Base-by-base conservation (phyloP, 2,797 vertebrate genomes). In the Phrynocephalus guinanensis region DNA sequence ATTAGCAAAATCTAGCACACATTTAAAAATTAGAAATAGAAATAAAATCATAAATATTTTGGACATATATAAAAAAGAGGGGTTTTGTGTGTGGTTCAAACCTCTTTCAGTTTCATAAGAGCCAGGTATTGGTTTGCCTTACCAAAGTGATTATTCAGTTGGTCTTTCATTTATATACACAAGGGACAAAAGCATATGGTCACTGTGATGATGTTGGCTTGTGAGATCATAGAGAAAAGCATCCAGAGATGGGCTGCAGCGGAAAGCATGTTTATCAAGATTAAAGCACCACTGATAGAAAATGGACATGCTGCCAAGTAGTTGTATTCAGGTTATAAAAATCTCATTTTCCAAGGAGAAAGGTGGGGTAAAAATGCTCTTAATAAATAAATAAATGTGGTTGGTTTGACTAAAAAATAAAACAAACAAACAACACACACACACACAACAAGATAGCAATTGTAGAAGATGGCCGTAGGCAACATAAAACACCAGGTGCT, bases 401-500 rank as follows among this genome's bases (percentile, higher is more conserved):
- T 63, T 63, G 60, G 60, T 18, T 63, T 63, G 60, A 63, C 20
- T 63, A 20, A 18, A 18, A 4, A 20, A 63, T 16, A 63, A 20
- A 5, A 20, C 60, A 63, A 52, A 52, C 52, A 8, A 52, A 52
- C 87, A 38, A 44, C 38, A 44, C 38, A 44, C 38, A 44, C 38
- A 44, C 3, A 44, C 38, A 44, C 38, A 44, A 44, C 38, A 86
- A 88, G 70, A 84, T 6, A 26, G 66, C n/a, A 68, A 91, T 93
- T 92, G 86, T 77, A 81, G 67, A 71, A 33, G 48, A 88, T 83
- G 16, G 80, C 81, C 13, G 15, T 20, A 71, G 79, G 88, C 84
- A 63, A 71, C 88, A 87, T 77, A 81, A 79, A 86, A 82, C n/a
- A 80, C 82, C 93, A 94, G 91, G 88, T 94, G 91, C 73, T 91